Evolutionary conservation across 2,888 invertebrate species (phyloP), one percentile per base, ranked within the genome.

Genomic region (Protophormia terraenovae): DNA sequence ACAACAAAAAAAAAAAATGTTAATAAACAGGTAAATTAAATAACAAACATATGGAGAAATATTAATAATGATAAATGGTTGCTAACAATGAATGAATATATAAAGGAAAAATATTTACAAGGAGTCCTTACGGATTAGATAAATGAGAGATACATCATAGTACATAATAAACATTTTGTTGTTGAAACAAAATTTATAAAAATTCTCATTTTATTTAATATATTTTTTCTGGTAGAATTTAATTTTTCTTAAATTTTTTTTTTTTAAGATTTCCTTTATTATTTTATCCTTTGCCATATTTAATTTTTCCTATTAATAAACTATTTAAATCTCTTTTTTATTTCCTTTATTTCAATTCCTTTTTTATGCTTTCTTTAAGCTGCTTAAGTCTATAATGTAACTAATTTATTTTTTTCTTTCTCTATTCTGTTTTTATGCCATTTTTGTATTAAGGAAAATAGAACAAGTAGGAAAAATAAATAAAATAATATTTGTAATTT

Each of bases 1-100:
- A 71, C 12, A 41, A 66, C 22, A 24, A 58, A 66, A 66, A 16
- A 55, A 24, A 58, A 66, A 66, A 16, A 55, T 35, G 45, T 55
- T 71, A 45, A 79, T 55, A 80, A 80, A 64, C 79, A 80, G 55
- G 79, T 72, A 72, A 72, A 80, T 72, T 80, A 72, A 66, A 80
- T 66, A 72, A 64, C 10, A 78, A 50, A 53, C 8, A 64, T 38
- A 60, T 7, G 29, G 22, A 47, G 16, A 27, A 27, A 35, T 72
- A 35, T 45, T 72, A 47, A 55, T 66, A 64, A 72, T 58, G 64
- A 80, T 72, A 66, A 80, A 72, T 72, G 64, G 22, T 38, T 32
- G 35, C 4, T 6, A 32, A 60, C 12, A 32, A 58, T 8, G 2
- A 27, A 16, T 12, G 10, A 22, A 8, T 22, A 22, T 12, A 22